phyloP scores from a whole-genome alignment of 2,888 invertebrate genomes.

The Platyscelio sp. region DNA sequence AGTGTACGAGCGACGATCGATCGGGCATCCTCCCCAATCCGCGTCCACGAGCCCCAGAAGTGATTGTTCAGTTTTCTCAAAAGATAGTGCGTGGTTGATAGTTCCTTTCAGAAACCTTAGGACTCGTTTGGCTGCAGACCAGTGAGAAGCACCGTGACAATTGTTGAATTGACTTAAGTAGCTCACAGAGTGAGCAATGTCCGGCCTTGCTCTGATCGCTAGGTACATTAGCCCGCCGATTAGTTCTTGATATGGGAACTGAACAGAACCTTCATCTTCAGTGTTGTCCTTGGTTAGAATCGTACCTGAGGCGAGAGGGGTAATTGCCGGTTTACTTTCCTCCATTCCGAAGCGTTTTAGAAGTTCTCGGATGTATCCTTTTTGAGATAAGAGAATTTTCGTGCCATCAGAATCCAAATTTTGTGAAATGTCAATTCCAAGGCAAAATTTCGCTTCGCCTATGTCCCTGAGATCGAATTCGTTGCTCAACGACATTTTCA shows the following conservation, averaged over 20 bases:
- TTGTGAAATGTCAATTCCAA: conserved; percentile 72
- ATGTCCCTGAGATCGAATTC: conserved; percentile 70
- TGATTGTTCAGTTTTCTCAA: too few relatives aligned
- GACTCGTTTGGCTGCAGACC: background rate
- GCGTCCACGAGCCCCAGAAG: background rate
- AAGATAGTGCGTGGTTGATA: background rate
- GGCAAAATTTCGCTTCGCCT: conserved; percentile 67
- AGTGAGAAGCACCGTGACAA: background rate
- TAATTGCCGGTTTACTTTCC: conserved; percentile 42
- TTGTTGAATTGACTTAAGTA: background rate
- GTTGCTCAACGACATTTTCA: background rate
- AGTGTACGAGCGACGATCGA: background rate
- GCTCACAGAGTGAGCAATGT: background rate
- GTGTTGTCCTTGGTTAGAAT: too few relatives aligned
- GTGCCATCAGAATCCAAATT: background rate
- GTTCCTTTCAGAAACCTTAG: background rate
- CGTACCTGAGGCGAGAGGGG: background rate
- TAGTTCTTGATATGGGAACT: background rate
- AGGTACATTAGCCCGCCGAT: background rate
- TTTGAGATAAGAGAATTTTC: conserved; percentile 18
- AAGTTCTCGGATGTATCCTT: conserved; percentile 52
- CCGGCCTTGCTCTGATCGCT: background rate
- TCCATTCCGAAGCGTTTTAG: conserved; percentile 65
- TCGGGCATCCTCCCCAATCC: background rate
- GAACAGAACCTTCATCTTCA: too few relatives aligned